A percentile compares a stretch with the other conserved stretches of the same genome.
Evolutionary conservation across 2,888 invertebrate species (phyloP).

Genomic region (Eucera pruinosa): DNA sequence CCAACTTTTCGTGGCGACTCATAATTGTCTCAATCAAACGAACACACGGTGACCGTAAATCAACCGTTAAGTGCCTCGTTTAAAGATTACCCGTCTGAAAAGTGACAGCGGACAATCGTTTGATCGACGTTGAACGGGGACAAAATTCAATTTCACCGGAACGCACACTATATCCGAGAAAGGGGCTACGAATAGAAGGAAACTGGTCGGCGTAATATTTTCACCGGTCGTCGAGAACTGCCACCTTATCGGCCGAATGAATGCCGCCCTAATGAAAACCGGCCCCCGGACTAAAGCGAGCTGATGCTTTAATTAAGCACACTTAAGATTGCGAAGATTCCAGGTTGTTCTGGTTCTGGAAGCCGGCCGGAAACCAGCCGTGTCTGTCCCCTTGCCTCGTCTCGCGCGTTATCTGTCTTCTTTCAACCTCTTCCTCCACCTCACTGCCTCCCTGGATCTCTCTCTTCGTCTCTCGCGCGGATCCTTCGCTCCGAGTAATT

Average conservation of each 20-base stretch:
- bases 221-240: slow-evolving; percentile 43
- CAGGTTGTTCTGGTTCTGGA: slow-evolving; percentile 61
- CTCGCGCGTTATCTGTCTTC: slow-evolving; percentile 29
- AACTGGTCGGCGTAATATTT: slow-evolving; percentile 54
- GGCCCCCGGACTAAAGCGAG: slow-evolving; percentile 64
- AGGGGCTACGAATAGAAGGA: slow-evolving; percentile 22
- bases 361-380: slow-evolving; percentile 44
- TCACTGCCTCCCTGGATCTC: slow-evolving; percentile 26
- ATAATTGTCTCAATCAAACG: background rate
- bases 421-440: slow-evolving; percentile 15
- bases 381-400: slow-evolving; percentile 31
- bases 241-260: slow-evolving; percentile 62
- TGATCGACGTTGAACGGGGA: background rate
- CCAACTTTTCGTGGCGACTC: background rate
- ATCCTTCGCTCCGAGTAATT: slow-evolving; percentile 70
- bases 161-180: background rate
- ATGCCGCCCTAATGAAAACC: slow-evolving; percentile 69
- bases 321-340: slow-evolving; percentile 72
- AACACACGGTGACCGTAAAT: background rate
- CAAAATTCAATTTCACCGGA: slow-evolving; percentile 27
- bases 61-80: background rate
- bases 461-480: slow-evolving; percentile 29
- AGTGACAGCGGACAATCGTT: too few species aligned
- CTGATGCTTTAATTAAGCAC: slow-evolving; percentile 76
- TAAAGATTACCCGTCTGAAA: background rate